A percentile compares a stretch with the other conserved stretches of the same genome.
phyloP scores from a whole-genome alignment of 2,888 invertebrate genomes.

The Trichogramma dendrolimi region DNA sequence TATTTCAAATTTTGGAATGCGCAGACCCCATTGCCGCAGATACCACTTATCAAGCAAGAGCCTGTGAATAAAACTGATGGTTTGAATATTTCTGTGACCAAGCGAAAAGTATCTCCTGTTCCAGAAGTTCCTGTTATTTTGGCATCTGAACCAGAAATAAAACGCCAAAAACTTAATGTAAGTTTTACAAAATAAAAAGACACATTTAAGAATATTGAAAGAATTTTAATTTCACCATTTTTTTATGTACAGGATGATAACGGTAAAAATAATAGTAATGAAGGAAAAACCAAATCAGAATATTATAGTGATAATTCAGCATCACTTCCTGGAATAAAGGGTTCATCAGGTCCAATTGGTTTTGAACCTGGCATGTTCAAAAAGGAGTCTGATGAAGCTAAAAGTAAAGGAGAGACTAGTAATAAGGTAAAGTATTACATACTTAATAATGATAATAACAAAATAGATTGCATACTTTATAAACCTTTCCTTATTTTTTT shows the following conservation, averaged over 20 bases:
- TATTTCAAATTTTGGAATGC: slow-evolving; percentile 2
- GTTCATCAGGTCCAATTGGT: slow-evolving; percentile 68
- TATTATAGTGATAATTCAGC: slow-evolving; percentile 78
- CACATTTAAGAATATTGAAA: not conserved
- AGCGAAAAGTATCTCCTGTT: slow-evolving; percentile 45
- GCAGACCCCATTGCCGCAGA: slow-evolving; percentile 33
- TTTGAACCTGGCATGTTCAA: slow-evolving; percentile 84
- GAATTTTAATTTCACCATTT: not conserved
- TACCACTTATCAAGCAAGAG: slow-evolving; percentile 38
- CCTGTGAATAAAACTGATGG: slow-evolving; percentile 27
- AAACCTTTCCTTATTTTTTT: not conserved
- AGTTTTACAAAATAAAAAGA: not conserved
- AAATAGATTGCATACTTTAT: not conserved
- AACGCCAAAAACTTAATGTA: slow-evolving; percentile 38
- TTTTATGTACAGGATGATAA: slow-evolving; percentile 35
- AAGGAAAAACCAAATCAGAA: slow-evolving; percentile 62
- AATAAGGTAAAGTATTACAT: slow-evolving; percentile 52
- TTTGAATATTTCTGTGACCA: slow-evolving; percentile 29
- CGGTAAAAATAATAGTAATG: slow-evolving; percentile 34
- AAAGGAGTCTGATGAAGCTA: slow-evolving; percentile 54
- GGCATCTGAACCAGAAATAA: slow-evolving; percentile 40
- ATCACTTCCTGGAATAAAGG: slow-evolving; percentile 70
- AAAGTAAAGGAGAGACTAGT: slow-evolving; percentile 57
- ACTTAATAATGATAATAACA: not conserved
- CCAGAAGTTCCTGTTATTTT: slow-evolving; percentile 38